Base-by-base conservation (phyloP, 2,797 vertebrate genomes). In the Myotis daubentonii region DNA sequence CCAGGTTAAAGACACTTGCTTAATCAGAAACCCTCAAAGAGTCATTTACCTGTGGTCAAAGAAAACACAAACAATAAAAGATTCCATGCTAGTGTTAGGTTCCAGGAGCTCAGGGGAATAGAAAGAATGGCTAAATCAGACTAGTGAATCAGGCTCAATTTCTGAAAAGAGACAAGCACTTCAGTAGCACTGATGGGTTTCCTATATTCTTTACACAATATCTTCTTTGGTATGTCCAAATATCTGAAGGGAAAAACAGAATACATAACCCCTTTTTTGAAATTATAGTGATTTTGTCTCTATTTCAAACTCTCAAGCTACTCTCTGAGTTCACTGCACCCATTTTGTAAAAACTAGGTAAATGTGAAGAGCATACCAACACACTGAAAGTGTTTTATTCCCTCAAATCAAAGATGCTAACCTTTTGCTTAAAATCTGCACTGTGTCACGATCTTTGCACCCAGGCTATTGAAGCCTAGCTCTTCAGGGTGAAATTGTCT, bases 401-500 rank as follows among this genome's bases (percentile, higher is more conserved):
- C 19, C 3, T 4, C 30, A 90, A 60, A 75, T 95, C 66, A 33
- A 95, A 96, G 79, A 95, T 16, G 70, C 36, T 88, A 30, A 78
- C 23, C 12, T 41, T 44, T 92, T 62, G 12, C 57, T 62, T 86
- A 33, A 74, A 70, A 49, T 93, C 44, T 49, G 36, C 55, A 30
- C 66, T 92, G 9, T 6, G 1, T 53, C 60, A 68, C 20, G 66
- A 86, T 93, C 89, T 96, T 94, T 88, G 62, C 15, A 71, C 70
- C 70, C 47, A 78, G 10, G 33, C 82, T 88, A 44, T 80, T 87
- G 95, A 92, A 85, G 91, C 22, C 16, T 38, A 76, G 71, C 16
- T 85, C 60, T 91, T 79, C n/a, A 23, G 76, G 75, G 19, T 93
- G 11, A 82, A 95, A 95, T 93, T 51, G 66, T 94, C 92, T 85